Conservation (phyloP, 2,797 vertebrate species). For the Capromys pilorides region DNA sequence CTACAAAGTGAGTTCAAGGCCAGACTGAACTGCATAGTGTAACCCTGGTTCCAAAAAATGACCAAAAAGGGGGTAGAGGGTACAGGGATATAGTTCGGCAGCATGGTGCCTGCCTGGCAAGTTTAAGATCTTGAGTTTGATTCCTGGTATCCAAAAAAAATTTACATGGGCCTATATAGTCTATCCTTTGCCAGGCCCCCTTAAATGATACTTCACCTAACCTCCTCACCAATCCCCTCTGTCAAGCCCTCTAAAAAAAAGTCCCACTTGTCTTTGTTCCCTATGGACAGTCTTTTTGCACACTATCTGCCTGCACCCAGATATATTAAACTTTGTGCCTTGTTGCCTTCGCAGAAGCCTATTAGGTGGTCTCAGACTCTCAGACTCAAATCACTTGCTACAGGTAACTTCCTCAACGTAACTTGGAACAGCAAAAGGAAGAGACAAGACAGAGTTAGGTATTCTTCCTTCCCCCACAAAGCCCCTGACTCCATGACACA, state of each 20-base stretch:
- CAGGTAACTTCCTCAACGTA: neutral
- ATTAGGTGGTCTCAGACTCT: neutral
- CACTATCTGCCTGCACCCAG: neutral
- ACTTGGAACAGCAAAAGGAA: neutral
- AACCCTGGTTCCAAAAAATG: too few relatives aligned
- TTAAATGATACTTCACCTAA: neutral
- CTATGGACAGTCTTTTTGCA: neutral
- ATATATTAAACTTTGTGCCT: neutral
- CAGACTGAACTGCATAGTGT: too few relatives aligned
- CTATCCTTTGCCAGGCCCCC: neutral
- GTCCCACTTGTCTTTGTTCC: neutral
- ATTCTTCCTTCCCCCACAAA: conserved; percentile 33
- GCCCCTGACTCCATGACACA: neutral
- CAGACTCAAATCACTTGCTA: neutral
- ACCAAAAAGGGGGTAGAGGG: too few relatives aligned
- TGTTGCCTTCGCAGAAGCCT: neutral
- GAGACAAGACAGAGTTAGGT: neutral
- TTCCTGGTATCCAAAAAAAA: too few relatives aligned
- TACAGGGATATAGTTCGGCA: too few relatives aligned
- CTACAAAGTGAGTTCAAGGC: too few relatives aligned
- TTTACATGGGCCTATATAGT: too few relatives aligned
- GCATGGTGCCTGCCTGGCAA: too few relatives aligned
- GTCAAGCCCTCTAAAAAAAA: neutral
- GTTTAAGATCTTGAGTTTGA: too few relatives aligned
- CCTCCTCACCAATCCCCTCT: neutral